Base-by-base conservation (phyloP, 2,797 vertebrate genomes). In the Amblyopsis hoosieri region DNA sequence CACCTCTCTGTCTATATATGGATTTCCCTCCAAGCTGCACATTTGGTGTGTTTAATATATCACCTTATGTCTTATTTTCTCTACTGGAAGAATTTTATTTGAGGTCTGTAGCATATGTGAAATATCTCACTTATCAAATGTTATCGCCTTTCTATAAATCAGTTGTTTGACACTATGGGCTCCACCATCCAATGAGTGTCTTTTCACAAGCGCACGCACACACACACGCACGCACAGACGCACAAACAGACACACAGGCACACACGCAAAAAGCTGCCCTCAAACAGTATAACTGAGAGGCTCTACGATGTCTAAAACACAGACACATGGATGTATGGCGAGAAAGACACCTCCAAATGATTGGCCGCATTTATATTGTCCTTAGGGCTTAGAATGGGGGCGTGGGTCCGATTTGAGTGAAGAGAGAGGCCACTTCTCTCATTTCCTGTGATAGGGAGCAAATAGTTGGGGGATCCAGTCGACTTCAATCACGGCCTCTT, bases 401-500 rank as follows among this genome's bases (percentile, higher is more conserved):
- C 66, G 71, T 62, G 58, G 79, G 71, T 66, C 23, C 67, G 75
- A 64, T 33, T 79, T 81, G 75, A 73, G 81, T 80, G 69, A 68
- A 68, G 75, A 68, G 76, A 80, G 75, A 74, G 71, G 75, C 73
- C 73, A 84, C 81, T 84, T 88, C 84, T 81, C 74, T 88, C 80
- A 85, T 88, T 84, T 82, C 75, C 80, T 75, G 75, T 87, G 83
- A 88, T 84, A 75, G 82, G 76, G 80, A 82, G 81, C 79, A 81
- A 83, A 83, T 78, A 81, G 79, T 71, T 77, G 72, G 72, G 75
- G 65, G 83, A 86, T 88, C 82, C 75, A 89, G 84, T 89, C 86
- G 86, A 67, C 85, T 87, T 91, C 85, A 89, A 88, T 90, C 88
- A 90, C 47, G 61, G 70, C 69, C 70, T 74, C 79, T 79, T 75